A percentile compares a stretch with the other conserved stretches of the same genome.
These are phyloP conservation scores for Callyntrura sp. DNA, from an alignment of 2,888 invertebrate species.

Conservation along the genomic window DNA sequence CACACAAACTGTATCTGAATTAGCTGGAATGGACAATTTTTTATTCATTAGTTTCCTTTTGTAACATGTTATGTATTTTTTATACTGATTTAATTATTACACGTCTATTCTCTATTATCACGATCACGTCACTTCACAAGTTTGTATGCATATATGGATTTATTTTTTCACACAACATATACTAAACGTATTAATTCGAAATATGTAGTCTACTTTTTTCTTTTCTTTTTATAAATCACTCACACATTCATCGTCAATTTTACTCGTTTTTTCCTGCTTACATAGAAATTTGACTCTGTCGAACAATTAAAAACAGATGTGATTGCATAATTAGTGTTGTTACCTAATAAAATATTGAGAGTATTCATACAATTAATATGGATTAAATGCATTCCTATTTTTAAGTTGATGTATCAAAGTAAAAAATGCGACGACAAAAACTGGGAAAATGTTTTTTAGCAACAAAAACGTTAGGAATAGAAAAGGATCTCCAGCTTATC, in stretches of 20 bases:
- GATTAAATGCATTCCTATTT: neutral
- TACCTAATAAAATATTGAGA: neutral
- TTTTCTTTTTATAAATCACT: constrained; percentile 10
- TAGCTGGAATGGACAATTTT: constrained; percentile 23
- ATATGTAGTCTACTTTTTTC: constrained; percentile 36
- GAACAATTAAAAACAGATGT: constrained; percentile 17
- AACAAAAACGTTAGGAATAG: neutral
- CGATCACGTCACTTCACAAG: constrained; percentile 66
- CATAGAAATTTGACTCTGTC: neutral
- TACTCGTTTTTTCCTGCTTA: neutral
- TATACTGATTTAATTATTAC: neutral
- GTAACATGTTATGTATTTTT: neutral
- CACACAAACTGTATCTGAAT: too few relatives aligned
- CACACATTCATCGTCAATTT: neutral
- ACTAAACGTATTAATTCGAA: constrained; percentile 48
- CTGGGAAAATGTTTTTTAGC: neutral
- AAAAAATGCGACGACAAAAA: constrained; percentile 37
- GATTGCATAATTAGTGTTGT: constrained; percentile 12
- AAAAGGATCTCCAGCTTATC: neutral
- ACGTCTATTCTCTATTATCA: constrained; percentile 59
- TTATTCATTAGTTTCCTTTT: constrained; percentile 5
- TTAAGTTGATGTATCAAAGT: constrained; percentile 37
- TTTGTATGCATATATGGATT: constrained; percentile 12
- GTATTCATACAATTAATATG: constrained; percentile 10
- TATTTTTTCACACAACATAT: constrained; percentile 27